These are phyloP conservation scores for Sweltsa coloradensis DNA, from an alignment of 1,140 invertebrate genomes.

Conservation along the genomic window DNA sequence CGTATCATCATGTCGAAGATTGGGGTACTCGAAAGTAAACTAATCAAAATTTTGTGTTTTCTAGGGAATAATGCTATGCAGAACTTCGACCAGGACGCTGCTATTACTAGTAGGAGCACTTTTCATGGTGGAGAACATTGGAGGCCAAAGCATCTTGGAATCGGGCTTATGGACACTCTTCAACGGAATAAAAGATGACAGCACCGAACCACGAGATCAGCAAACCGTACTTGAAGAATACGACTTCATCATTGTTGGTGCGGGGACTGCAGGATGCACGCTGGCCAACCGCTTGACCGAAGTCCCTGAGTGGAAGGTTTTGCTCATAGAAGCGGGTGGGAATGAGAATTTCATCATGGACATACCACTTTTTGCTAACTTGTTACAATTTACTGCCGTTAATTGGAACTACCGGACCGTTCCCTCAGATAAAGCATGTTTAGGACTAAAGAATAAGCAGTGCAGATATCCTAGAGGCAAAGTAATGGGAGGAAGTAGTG, in stretches of 20 bases:
- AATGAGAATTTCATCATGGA: slow-evolving; percentile 48
- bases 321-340: slow-evolving; percentile 8
- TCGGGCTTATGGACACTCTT: too few species aligned
- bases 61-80: too few species aligned
- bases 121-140: neutral
- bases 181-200: neutral
- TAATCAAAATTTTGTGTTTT: too few species aligned
- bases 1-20: too few species aligned
- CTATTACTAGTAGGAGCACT: too few species aligned
- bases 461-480: slow-evolving; percentile 59
- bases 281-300: slow-evolving; percentile 28
- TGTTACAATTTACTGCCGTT: slow-evolving; percentile 43
- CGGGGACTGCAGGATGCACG: slow-evolving; percentile 37
- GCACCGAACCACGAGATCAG: neutral
- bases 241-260: slow-evolving; percentile 29
- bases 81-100: too few species aligned
- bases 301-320: slow-evolving; percentile 5
- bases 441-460: slow-evolving; percentile 54
- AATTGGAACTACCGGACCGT: slow-evolving; percentile 60
- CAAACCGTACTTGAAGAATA: slow-evolving; percentile 4
- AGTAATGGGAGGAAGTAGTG: slow-evolving; percentile 36
- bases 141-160: neutral
- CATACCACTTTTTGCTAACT: slow-evolving; percentile 46
- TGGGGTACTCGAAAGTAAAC: too few species aligned
- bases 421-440: slow-evolving; percentile 65